These are phyloP conservation scores for Isurus oxyrinchus DNA, from an alignment of 2,113 vertebrate species.

Conservation along the genomic window DNA sequence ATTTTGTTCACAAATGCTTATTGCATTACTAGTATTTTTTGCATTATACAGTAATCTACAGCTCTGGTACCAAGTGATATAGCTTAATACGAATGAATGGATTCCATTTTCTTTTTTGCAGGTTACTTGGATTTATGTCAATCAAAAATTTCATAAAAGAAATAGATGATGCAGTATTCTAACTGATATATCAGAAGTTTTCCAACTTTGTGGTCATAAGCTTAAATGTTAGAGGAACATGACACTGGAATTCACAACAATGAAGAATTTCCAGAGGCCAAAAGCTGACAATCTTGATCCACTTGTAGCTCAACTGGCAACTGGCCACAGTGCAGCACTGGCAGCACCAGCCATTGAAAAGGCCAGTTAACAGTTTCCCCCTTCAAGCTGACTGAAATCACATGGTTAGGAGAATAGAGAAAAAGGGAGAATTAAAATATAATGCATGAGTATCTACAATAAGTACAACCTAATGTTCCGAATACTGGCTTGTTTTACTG, in stretches of 20 bases:
- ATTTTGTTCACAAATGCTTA: conserved; percentile 14
- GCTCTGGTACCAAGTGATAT: neutral
- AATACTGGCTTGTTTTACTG: neutral
- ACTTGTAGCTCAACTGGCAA: neutral
- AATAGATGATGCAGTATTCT: neutral
- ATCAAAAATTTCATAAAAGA: neutral
- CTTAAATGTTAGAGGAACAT: neutral
- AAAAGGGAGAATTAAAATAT: neutral
- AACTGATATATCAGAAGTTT: neutral
- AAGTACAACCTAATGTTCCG: neutral
- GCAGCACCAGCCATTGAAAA: neutral
- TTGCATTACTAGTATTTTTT: neutral
- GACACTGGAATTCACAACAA: neutral
- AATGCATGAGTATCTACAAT: neutral
- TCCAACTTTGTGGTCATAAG: neutral
- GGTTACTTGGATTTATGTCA: neutral
- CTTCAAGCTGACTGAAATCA: conserved; percentile 15
- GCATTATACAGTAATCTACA: conserved; percentile 1
- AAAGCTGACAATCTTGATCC: conserved; percentile 7
- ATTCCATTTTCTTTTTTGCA: neutral
- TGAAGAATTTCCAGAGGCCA: neutral
- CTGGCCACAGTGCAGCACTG: neutral
- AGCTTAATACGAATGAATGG: neutral
- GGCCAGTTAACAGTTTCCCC: neutral
- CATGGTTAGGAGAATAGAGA: neutral